Base-by-base conservation (phyloP, 2,797 vertebrate species). In the Scomberomorus guttatus region DNA sequence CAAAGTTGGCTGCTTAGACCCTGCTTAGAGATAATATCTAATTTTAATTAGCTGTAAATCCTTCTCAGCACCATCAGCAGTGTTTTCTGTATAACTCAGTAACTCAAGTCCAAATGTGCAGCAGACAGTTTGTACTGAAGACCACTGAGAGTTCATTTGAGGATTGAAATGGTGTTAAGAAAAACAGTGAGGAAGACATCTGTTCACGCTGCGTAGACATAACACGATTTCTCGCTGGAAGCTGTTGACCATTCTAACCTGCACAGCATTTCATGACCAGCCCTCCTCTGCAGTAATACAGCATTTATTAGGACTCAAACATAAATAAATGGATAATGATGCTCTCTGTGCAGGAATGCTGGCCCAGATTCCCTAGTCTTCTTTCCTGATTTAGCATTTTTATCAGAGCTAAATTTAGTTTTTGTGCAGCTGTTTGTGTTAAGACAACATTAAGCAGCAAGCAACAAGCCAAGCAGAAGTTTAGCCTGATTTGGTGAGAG, bases 1-100 rank as follows among this genome's bases (percentile, higher is more conserved):
- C 17, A 50, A 57, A 67, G 55, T 67, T 59, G 42, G 71, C 72
- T 77, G 72, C 60, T 77, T 25, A n/a, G 34, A 71, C 13, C n/a
- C 58, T 37, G 62, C 48, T 75, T 14, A 75, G 55, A 79, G 58
- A 72, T 79, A 17, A 79, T 69, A 27, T 75, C 51, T 72, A 69
- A 77, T 62, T 89, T 75, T 77, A 79, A 82, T 84, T 87, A 79
- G 74, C 58, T 79, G n/a, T 51, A 85, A 83, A 85, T 83, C 76
- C 71, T 48, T 74, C 32, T 42, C 50, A 27, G 37, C 67, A 64
- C 27, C 64, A 61, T 50, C 42, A 27, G 10, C 54, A 42, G 65
- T 63, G 48, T 71, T 84, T 69, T 42, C 63, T 24, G 61, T 74
- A 70, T 55, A 46, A 52, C 46, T 59, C 59, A 11, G 5, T 58